phyloP scores from a whole-genome alignment of 2,797 vertebrate species.

The Pelobates cultripes region DNA sequence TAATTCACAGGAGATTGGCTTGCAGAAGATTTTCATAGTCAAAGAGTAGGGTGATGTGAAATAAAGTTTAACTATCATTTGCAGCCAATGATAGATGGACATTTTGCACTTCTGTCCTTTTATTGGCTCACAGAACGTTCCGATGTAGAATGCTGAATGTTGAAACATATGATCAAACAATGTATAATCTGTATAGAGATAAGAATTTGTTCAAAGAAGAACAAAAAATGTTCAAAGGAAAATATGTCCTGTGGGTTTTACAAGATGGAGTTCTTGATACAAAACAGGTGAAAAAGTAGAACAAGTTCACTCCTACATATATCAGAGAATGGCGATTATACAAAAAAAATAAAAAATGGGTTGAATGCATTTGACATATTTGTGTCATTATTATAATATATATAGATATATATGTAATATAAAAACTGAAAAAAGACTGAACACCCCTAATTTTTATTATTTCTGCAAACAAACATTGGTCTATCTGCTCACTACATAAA shows the following conservation, averaged over 20 bases:
- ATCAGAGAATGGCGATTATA: neutral
- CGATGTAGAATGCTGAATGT: neutral
- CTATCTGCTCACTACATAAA: conserved; percentile 6
- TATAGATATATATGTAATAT: neutral
- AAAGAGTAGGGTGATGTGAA: no score
- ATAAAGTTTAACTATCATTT: no score
- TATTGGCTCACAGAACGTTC: neutral
- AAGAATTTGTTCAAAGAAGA: neutral
- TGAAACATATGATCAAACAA: neutral
- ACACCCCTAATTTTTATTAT: neutral
- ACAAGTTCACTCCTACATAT: neutral
- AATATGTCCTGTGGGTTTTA: neutral
- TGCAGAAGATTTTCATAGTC: no score
- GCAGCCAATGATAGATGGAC: no score
- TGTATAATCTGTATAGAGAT: neutral
- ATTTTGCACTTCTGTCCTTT: neutral
- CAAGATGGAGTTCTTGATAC: neutral
- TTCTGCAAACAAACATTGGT: neutral
- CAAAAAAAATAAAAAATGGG: neutral
- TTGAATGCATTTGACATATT: neutral
- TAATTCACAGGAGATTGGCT: no score
- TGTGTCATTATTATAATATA: neutral
- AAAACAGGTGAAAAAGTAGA: neutral
- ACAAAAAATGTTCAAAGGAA: neutral
- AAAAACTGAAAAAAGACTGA: neutral